Evolutionary conservation across 1,140 invertebrate genomes (phyloP), one percentile per base, ranked within the genome.

Genomic region (Ylistrum balloti): DNA sequence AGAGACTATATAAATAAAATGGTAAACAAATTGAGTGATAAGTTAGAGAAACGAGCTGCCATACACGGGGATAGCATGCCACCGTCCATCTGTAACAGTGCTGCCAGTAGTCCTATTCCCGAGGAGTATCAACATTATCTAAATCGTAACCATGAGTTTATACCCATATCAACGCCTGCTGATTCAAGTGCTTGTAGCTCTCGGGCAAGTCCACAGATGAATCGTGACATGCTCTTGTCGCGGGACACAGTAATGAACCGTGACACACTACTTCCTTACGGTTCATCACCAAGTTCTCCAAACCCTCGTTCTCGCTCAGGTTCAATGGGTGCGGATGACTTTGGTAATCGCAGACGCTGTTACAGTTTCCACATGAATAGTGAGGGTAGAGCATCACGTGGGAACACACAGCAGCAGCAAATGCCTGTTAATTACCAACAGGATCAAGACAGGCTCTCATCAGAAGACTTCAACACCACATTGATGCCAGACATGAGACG

Each of bases 291-390:
- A 28, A 89, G 90, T 32, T 95, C 95, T 3, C 95, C 95, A 0
- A 93, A 93, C 89, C 92, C 93, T 56, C 90, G 95, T 35, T 94
- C 95, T 0, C 89, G 95, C 13, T 95, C 95, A n/a, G 94, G 93
- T 28, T 95, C 95, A 28, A 93, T 95, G 85, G 94, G 93, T 20
- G 89, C 93, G 9, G 94, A 95, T 48, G 94, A 95, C 85, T 93
- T 93, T 88, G 90, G 88, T 33, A 92, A 93, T 56, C 91, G 95
- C 13, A 93, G 93, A n/a, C 90, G 95, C 10, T 95, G 95, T 88
- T 95, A 95, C 88, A 95, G 95, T 91, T 95, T 95, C 90, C 95
- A 95, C 90, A 91, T 95, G 89, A 95, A 95, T 89, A 94, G 94
- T 90, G 95, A 95, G 56, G 95, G 94, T 5, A 87, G 93, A 32